A percentile compares a stretch with the other conserved stretches of the same genome.
Conservation (phyloP, 2,888 invertebrate genomes). For the Cephus spinipes region DNA sequence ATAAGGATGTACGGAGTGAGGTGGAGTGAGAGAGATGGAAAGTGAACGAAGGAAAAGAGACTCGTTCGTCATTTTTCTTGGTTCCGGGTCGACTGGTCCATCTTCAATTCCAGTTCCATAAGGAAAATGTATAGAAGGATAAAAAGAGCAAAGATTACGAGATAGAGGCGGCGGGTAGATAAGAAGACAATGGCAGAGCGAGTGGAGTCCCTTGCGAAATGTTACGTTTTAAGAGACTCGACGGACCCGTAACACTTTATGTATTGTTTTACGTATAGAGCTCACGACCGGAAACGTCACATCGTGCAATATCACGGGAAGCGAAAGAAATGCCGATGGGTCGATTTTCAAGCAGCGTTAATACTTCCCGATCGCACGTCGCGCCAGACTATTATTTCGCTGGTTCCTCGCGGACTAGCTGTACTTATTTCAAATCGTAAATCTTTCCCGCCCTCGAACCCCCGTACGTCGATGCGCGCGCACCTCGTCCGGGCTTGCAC, state of each 20-base stretch:
- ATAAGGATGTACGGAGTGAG: slow-evolving; percentile 12
- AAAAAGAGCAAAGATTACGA: neutral
- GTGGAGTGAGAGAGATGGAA: slow-evolving; percentile 18
- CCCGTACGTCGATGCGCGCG: neutral
- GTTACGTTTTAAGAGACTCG: neutral
- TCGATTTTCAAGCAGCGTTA: neutral
- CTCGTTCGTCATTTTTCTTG: slow-evolving; percentile 10
- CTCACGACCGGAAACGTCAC: neutral
- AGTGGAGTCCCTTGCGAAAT: neutral
- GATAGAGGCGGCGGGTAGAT: neutral
- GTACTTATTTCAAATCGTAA: neutral
- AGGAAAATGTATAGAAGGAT: neutral
- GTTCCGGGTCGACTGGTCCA: neutral
- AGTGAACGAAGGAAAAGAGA: slow-evolving; percentile 18
- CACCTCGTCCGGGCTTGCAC: neutral
- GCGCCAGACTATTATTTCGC: neutral
- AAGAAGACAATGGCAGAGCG: neutral
- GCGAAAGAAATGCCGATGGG: neutral
- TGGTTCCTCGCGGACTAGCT: neutral
- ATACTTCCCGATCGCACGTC: neutral
- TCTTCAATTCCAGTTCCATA: neutral
- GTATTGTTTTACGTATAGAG: neutral
- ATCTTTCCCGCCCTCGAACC: neutral
- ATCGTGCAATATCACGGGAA: neutral
- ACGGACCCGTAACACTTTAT: neutral